Percentiles rank a stretch among this genome's conserved stretches.
Evolutionary conservation across 2,797 vertebrate species (phyloP).

Genomic region (Argyrosomus regius): DNA sequence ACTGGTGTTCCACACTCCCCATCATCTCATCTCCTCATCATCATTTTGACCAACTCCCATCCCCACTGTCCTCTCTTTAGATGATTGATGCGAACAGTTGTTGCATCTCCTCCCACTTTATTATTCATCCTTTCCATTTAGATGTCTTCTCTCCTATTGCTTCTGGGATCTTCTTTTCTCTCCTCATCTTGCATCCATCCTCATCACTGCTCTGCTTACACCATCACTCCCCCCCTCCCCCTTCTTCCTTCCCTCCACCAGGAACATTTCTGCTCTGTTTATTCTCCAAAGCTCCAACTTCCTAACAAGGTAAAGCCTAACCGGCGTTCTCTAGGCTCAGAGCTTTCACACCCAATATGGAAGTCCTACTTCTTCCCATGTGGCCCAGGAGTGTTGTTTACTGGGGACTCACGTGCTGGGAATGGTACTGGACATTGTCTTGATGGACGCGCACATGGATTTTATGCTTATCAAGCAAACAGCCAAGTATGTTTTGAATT

Average conservation of each 20-base stretch:
- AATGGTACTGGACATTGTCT: conserved; percentile 50
- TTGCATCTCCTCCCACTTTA: background rate
- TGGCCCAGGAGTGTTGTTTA: conserved; percentile 62
- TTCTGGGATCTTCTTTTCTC: conserved; percentile 4
- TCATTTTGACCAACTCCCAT: conserved; percentile 23
- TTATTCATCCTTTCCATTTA: conserved; percentile 33
- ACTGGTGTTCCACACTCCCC: conserved; percentile 36
- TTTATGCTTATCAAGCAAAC: conserved; percentile 53
- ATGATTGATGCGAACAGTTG: conserved; percentile 29
- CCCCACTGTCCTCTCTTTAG: conserved; percentile 20
- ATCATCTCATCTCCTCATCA: conserved; percentile 18
- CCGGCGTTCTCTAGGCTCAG: conserved; percentile 40
- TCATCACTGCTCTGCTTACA: background rate
- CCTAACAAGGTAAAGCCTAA: conserved; percentile 87
- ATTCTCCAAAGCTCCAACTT: conserved; percentile 79
- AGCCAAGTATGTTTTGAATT: conserved; percentile 33
- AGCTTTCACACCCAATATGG: conserved; percentile 87
- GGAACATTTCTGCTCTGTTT: conserved; percentile 79
- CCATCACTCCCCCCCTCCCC: background rate
- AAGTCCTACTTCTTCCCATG: conserved; percentile 74
- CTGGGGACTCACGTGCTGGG: conserved; percentile 61
- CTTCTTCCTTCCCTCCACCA: conserved; percentile 31
- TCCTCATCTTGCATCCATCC: conserved; percentile 17
- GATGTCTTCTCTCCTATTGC: conserved; percentile 7
- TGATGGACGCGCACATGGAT: conserved; percentile 29